phyloP scores from a whole-genome alignment of 2,888 invertebrate genomes.

The Cataglyphis livida region DNA sequence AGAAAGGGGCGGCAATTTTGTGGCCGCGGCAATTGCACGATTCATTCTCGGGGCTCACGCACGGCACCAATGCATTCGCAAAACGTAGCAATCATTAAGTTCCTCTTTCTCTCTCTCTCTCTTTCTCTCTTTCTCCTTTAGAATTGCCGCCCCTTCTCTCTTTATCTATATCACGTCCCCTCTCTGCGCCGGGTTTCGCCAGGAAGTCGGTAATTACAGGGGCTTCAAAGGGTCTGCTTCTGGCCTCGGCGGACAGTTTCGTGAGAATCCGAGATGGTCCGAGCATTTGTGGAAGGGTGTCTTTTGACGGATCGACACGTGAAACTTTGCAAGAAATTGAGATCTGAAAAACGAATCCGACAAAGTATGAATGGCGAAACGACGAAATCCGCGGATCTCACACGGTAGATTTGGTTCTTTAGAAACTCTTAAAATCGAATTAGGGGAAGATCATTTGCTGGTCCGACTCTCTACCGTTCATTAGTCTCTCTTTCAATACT shows the following conservation, averaged over 20 bases:
- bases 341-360: constrained; percentile 60
- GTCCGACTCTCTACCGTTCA: not conserved
- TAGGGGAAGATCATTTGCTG: constrained; percentile 23
- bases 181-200: constrained; percentile 59
- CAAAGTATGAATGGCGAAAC: constrained; percentile 26
- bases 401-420: not conserved
- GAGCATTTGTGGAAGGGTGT: constrained; percentile 54
- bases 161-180: constrained; percentile 50
- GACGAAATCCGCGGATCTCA: constrained; percentile 41
- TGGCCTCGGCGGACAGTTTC: constrained; percentile 71
- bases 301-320: constrained; percentile 57
- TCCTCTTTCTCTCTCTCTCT: constrained; percentile 25
- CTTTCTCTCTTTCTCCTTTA: not conserved
- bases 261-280: constrained; percentile 68
- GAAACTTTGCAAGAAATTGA: constrained; percentile 61
- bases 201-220: constrained; percentile 74
- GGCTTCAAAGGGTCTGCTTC: constrained; percentile 74
- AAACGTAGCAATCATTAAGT: constrained; percentile 70
- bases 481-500: constrained; percentile 12
- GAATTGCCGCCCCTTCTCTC: constrained; percentile 35
- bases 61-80: constrained; percentile 66
- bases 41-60: constrained; percentile 59
- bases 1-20: constrained; percentile 53
- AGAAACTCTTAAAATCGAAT: constrained; percentile 33
- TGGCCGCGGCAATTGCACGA: constrained; percentile 71